phyloP scores from a whole-genome alignment of 2,888 invertebrate genomes.

The Netelia fuscicornis region DNA sequence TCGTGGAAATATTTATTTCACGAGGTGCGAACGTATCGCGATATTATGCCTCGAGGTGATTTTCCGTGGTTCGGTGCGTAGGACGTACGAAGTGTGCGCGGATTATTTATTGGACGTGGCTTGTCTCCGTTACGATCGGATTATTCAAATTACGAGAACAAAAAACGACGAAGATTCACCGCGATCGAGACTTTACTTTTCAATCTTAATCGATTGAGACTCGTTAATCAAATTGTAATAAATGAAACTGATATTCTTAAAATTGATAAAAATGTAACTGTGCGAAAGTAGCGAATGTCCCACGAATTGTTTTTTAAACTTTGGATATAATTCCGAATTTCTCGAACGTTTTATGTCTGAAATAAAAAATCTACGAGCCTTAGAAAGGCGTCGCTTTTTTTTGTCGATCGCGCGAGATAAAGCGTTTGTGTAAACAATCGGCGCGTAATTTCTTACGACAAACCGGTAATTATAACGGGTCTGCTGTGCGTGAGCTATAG shows the following conservation, averaged over 20 bases:
- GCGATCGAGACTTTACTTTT: too few species aligned
- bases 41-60: constrained; percentile 47
- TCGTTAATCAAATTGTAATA: too few species aligned
- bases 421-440: background rate
- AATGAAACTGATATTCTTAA: background rate
- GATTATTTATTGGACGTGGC: constrained; percentile 3
- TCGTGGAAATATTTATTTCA: constrained; percentile 53
- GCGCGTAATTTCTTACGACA: constrained; percentile 13
- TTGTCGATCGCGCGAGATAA: background rate
- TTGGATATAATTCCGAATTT: background rate
- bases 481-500: background rate
- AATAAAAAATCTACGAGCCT: background rate
- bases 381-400: background rate
- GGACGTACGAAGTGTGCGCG: constrained; percentile 1
- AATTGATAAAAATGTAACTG: background rate
- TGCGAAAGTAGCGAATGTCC: too few species aligned
- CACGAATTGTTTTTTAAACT: background rate
- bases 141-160: background rate
- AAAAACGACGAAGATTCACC: background rate
- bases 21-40: constrained; percentile 62
- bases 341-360: background rate
- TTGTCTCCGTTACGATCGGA: background rate
- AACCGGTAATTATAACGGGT: background rate
- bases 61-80: constrained; percentile 37
- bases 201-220: too few species aligned